Evolutionary conservation across 1,140 invertebrate genomes (phyloP), one percentile per base, ranked within the genome.

Genomic region (Goniozus legneri): DNA sequence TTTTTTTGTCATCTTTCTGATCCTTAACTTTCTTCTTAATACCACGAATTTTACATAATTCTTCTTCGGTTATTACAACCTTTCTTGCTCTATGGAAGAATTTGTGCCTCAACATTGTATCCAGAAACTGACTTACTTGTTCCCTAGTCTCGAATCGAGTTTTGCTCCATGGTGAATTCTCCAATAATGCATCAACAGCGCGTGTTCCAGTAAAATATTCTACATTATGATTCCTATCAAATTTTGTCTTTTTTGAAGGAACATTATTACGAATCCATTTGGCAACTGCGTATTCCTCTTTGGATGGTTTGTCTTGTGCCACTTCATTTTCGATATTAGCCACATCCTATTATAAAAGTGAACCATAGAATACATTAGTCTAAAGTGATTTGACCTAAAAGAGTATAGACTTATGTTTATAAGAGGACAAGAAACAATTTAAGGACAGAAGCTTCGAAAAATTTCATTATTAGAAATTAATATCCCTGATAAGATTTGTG

Each of bases 121-220:
- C 85, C 39, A 95, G 76, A 69, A 86, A 96, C 41, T 88, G 81
- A 4, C 88, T 84, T 42, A 87, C 87, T 48, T 90, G 85, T 61
- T 86, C 81, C 34, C 95, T 79, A 8, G 84, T 87, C 24, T 85
- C 84, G 70, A 98, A 98, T 19, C 91, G 67, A 0, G 88, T 82
- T 51, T 85, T 84, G 14, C 86, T 89, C 86, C 92, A 99, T 71
- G 92, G 91, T 0, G 96, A 98, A 16, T 60, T 65, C 31, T 92
- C 87, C 63, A 98, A 65, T 7, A 99, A 73, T 1, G 85, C 87
- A 75, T 98, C 94, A 1, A 99, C 85, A 2, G 95, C 95, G 72
- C 94, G 92, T 32, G 80, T 80, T 86, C 92, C 92, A 57, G 92
- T 92, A 59, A 98, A 98, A 77, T 97, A 97, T 71, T 96, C 89